phyloP scores from a whole-genome alignment of 2,113 vertebrate species.

The Rhagologus leucostigma region DNA sequence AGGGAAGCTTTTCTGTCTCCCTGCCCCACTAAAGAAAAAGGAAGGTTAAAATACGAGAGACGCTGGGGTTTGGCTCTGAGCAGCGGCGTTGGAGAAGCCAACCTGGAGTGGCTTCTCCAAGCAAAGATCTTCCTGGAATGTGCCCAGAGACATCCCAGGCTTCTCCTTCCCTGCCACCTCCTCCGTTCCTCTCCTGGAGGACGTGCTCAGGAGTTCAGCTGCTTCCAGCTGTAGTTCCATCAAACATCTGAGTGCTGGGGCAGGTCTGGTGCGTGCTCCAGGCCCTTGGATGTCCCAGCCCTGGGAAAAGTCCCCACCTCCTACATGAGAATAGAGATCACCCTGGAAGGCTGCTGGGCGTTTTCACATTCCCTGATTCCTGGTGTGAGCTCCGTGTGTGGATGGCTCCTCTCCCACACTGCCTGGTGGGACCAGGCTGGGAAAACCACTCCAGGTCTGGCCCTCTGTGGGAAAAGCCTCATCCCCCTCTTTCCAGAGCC shows the following conservation, averaged over 20 bases:
- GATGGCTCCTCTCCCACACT: accelerated
- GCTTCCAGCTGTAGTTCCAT: not conserved
- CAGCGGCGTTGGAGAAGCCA: accelerated
- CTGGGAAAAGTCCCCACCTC: not conserved
- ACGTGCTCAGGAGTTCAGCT: not conserved
- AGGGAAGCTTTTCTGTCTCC: not conserved
- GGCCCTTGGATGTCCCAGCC: not conserved
- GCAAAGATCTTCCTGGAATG: not conserved
- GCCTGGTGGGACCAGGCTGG: not conserved
- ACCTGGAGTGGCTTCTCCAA: not conserved
- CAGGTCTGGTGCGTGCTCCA: not conserved
- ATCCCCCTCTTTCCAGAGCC: not conserved
- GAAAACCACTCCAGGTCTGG: accelerated
- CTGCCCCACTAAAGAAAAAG: not conserved
- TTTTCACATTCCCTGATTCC: accelerated
- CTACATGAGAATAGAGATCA: accelerated
- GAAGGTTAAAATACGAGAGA: not conserved
- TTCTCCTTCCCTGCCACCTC: not conserved
- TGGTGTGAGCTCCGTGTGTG: accelerated
- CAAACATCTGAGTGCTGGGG: not conserved
- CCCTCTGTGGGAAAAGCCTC: not conserved
- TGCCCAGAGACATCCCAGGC: not conserved
- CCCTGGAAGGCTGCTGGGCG: not conserved
- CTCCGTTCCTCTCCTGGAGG: not conserved
- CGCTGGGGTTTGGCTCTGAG: accelerated